Base-by-base conservation (phyloP, 2,888 invertebrate species). In the Standfussiana lucernea region DNA sequence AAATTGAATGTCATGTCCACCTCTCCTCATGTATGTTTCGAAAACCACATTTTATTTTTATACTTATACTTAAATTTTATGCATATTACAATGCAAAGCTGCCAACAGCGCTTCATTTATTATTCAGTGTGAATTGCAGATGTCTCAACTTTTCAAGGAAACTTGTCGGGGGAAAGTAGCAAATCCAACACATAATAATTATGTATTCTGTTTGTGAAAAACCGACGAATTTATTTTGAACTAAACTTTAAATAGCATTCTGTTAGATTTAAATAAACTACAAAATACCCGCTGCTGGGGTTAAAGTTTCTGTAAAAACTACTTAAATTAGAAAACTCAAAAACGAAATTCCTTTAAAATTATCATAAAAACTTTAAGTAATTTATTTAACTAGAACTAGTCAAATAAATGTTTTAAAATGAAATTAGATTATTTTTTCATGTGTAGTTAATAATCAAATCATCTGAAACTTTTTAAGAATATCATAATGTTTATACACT, bases 51-150 rank as follows among this genome's bases (percentile, higher is more conserved):
- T 76, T 82, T 67, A 82, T 37, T 56, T 66, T 56, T 32, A 32
- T 76, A 70, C 21, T 10, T 59, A 37, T 61, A 24, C 37, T 78
- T 72, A 7, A 74, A 61, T 62, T 73, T 80, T 85, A 85, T 78
- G 78, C 62, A 79, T 73, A 77, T 75, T 80, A 83, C 62, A 80
- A 85, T 77, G 75, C 79, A 74, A 77, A 77, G 75, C 83, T 76
- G 67, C 75, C 80, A 56, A 76, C 65, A 79, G 70, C 67, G 72
- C 37, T 77, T 84, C 78, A 88, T 87, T 87, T 85, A 66, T 78
- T 76, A 88, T 90, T 89, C 90, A 90, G 89, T 90, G 90, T 89
- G 82, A 88, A 88, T 86, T 84, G 83, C 77, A 80, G 77, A 86
- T 85, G 84, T 82, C 72, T 70, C 80, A 85, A 86, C 82, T 81